These are phyloP conservation scores for Hydrozoanthus tunicans DNA, from an alignment of 64 coral and sea anemone genomes.

Conservation along the genomic window DNA sequence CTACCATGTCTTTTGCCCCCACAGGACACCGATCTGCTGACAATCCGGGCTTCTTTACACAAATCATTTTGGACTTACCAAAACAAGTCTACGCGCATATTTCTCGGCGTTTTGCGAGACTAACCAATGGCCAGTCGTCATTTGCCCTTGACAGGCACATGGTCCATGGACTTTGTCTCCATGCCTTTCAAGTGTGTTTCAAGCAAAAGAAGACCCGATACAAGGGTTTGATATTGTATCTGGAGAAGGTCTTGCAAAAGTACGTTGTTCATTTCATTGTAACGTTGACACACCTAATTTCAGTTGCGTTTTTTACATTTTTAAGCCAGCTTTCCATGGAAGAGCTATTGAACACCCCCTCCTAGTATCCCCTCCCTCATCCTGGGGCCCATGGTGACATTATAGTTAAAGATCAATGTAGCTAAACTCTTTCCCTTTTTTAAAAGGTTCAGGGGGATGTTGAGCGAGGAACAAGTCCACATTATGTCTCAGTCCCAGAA, in stretches of 20 bases:
- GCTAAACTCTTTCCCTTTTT: neutral
- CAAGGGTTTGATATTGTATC: constrained; percentile 44
- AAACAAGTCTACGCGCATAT: constrained; percentile 23
- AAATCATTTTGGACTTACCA: constrained; percentile 48
- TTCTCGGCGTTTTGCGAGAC: constrained; percentile 31
- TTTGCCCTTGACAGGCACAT: constrained; percentile 48
- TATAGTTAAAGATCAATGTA: neutral
- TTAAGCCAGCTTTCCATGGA: too few relatives aligned
- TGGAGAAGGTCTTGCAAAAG: constrained; percentile 27
- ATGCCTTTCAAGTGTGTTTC: constrained; percentile 58
- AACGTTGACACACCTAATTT: neutral
- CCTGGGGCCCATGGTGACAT: too few relatives aligned
- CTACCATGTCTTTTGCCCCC: neutral
- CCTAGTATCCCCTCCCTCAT: too few relatives aligned
- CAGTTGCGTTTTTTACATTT: neutral
- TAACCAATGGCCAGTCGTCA: neutral
- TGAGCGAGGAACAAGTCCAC: neutral
- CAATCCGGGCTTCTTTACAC: constrained; percentile 59
- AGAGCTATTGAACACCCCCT: too few relatives aligned
- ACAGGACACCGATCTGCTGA: constrained; percentile 46
- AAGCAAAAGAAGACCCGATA: constrained; percentile 49
- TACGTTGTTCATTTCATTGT: neutral
- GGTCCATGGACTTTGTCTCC: constrained; percentile 61
- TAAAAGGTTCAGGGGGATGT: constrained; percentile 10
- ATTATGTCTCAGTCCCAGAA: constrained; percentile 32